Percentiles rank a stretch among this genome's conserved stretches.
phyloP scores from a whole-genome alignment of 2,888 invertebrate genomes.

The Cryptocephalus primarius region DNA sequence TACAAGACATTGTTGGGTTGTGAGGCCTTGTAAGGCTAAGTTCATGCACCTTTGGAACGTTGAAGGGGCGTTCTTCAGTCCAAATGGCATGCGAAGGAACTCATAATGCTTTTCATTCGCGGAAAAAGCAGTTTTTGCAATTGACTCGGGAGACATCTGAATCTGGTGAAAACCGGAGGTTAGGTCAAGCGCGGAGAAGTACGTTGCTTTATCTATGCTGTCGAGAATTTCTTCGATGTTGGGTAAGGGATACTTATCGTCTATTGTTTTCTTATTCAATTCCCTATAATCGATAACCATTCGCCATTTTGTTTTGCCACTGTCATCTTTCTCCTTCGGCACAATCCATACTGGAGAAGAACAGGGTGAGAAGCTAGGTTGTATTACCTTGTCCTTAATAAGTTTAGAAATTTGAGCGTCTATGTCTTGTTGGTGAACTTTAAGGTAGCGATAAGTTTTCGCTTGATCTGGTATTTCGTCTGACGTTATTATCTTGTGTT shows the following conservation, averaged over 20 bases:
- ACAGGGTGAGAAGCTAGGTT: no score
- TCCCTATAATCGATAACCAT: conserved; percentile 4
- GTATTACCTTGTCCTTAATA: no score
- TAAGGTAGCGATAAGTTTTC: no score
- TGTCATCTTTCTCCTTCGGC: conserved; percentile 1
- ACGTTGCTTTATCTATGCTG: background rate
- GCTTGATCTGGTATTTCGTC: no score
- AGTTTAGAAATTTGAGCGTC: no score
- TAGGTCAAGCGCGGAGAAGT: no score
- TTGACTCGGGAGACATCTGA: background rate
- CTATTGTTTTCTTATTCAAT: conserved; percentile 1
- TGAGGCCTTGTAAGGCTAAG: background rate
- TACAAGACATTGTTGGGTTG: background rate
- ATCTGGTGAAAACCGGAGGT: no score
- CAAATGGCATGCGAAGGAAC: conserved; percentile 3
- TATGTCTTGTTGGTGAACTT: no score
- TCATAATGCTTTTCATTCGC: background rate
- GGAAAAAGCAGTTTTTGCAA: conserved; percentile 1
- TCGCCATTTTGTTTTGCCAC: conserved; percentile 2
- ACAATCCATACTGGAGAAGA: conserved; percentile 1
- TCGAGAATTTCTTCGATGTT: conserved; percentile 2
- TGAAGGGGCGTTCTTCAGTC: background rate
- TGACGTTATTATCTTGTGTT: no score
- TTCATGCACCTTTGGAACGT: background rate
- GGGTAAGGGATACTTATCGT: conserved; percentile 1